phyloP scores from a whole-genome alignment of 2,888 invertebrate species.

The Zeuzera pyrina region DNA sequence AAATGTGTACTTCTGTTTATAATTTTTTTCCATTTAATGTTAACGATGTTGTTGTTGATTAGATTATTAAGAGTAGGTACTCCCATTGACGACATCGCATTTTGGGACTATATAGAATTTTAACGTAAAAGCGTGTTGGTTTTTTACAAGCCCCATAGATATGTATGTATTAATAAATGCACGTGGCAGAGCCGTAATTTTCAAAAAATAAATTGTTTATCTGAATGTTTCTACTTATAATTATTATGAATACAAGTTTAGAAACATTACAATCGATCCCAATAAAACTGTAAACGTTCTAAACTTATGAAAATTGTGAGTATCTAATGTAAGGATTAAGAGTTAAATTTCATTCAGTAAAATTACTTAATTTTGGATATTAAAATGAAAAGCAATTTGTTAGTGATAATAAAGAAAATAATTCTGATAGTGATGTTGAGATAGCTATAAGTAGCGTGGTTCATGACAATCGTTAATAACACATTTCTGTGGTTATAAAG shows the following conservation, averaged over 20 bases:
- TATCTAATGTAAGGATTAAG: constrained; percentile 27
- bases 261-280: constrained; percentile 17
- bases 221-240: constrained; percentile 17
- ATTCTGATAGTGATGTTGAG: not conserved
- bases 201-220: constrained; percentile 11
- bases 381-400: constrained; percentile 26
- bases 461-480: too few species aligned
- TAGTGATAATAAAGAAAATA: constrained; percentile 20
- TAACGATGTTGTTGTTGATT: constrained; percentile 54
- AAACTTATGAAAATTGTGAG: constrained; percentile 32
- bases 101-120: constrained; percentile 52
- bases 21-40: constrained; percentile 1
- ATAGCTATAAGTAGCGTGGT: constrained; percentile 1
- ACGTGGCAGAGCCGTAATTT: constrained; percentile 27
- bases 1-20: not conserved
- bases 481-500: too few species aligned
- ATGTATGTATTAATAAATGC: constrained; percentile 21
- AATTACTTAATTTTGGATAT: constrained; percentile 27
- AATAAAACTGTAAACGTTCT: constrained; percentile 24
- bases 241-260: constrained; percentile 21
- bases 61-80: constrained; percentile 59
- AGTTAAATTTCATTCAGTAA: constrained; percentile 26
- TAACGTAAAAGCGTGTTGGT: constrained; percentile 48
- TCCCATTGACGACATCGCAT: constrained; percentile 46
- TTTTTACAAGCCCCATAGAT: constrained; percentile 50